These are phyloP conservation scores for Ametastegia equiseti DNA, from an alignment of 2,888 invertebrate genomes.

Conservation along the genomic window DNA sequence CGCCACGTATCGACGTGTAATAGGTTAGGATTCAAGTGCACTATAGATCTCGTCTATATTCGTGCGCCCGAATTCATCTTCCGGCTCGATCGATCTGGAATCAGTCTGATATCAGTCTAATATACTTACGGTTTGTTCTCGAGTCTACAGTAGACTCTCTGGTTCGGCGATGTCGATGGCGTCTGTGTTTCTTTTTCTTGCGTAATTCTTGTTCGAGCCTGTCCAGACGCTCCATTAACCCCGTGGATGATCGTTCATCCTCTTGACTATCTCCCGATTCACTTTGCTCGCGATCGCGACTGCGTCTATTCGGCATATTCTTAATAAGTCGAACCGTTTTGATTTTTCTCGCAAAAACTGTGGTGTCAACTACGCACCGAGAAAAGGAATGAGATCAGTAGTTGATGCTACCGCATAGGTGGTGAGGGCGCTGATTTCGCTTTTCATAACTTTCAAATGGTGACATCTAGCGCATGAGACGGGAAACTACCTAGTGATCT, in stretches of 20 bases:
- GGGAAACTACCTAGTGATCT: too few relatives aligned
- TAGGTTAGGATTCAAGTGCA: too few relatives aligned
- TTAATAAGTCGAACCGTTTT: too few relatives aligned
- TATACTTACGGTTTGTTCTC: not conserved
- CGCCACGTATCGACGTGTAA: too few relatives aligned
- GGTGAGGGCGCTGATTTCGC: too few relatives aligned
- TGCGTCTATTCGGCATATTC: not conserved
- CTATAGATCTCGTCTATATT: slow-evolving; percentile 4
- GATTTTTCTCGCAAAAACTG: not conserved
- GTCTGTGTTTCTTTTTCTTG: slow-evolving; percentile 4
- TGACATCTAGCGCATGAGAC: too few relatives aligned
- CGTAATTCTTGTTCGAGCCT: not conserved
- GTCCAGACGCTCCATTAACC: not conserved
- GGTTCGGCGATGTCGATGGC: not conserved
- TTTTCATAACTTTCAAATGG: too few relatives aligned
- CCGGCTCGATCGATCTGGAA: not conserved
- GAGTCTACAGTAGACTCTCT: not conserved
- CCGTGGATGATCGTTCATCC: not conserved
- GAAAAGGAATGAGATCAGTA: too few relatives aligned
- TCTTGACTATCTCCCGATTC: not conserved
- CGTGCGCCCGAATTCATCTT: not conserved
- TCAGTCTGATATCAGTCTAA: not conserved
- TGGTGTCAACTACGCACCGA: slow-evolving; percentile 1
- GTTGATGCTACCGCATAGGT: too few relatives aligned
- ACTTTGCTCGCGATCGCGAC: not conserved